A percentile compares a stretch with the other conserved stretches of the same genome.
Evolutionary conservation across 2,888 invertebrate species (phyloP).

Genomic region (Azorinus chamasolen): DNA sequence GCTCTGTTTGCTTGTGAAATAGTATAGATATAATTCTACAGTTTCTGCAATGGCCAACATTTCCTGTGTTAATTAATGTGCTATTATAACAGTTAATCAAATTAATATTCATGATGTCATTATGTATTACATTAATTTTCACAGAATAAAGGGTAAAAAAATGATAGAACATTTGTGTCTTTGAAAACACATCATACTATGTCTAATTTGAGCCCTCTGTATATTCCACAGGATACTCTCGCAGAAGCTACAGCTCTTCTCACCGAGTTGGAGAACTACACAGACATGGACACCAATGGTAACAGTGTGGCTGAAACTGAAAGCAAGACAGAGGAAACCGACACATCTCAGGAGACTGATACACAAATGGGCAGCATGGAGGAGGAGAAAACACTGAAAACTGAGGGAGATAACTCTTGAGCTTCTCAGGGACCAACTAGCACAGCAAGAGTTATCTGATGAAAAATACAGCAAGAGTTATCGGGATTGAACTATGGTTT

Average conservation of each 20-base stretch:
- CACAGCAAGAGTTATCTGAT: constrained; percentile 2
- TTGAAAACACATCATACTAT: too few relatives aligned
- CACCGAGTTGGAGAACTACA: constrained; percentile 84
- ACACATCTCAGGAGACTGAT: constrained; percentile 48
- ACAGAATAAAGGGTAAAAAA: too few relatives aligned
- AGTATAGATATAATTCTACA: too few relatives aligned
- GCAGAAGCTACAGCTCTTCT: constrained; percentile 87
- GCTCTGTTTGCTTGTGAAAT: too few relatives aligned
- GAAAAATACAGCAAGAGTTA: constrained; percentile 7
- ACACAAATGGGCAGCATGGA: constrained; percentile 56
- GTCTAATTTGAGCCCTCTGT: too few relatives aligned
- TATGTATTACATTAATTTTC: too few relatives aligned
- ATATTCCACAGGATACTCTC: constrained; percentile 87
- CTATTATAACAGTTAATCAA: too few relatives aligned
- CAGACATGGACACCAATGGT: constrained; percentile 73
- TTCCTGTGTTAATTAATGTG: too few relatives aligned
- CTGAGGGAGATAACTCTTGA: constrained; percentile 36
- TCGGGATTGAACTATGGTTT: too few relatives aligned
- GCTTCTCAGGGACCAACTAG: constrained; percentile 26
- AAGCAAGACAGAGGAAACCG: constrained; percentile 32
- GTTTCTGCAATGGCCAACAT: too few relatives aligned
- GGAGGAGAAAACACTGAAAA: constrained; percentile 57
- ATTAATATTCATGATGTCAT: too few relatives aligned
- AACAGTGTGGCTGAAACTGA: constrained; percentile 53
- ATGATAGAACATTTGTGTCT: too few relatives aligned